Base-by-base conservation (phyloP, 2,113 vertebrate genomes). In the Lophura nycthemera region DNA sequence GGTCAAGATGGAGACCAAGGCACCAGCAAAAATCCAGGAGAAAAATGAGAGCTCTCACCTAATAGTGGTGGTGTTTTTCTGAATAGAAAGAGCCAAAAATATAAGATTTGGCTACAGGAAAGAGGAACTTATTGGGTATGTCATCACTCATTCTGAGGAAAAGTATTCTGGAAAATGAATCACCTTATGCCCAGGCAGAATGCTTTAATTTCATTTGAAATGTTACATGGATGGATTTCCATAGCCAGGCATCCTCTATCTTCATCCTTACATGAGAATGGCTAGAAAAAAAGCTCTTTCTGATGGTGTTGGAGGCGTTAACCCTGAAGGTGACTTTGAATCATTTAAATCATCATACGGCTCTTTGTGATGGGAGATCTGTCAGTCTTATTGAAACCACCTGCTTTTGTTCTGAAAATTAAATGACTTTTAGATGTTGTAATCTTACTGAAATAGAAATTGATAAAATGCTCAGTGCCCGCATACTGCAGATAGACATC, bases 71-170 rank as follows among this genome's bases (percentile, higher is more conserved):
- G 21, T 43, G 42, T 16, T 43, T 16, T 6, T 83, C 27, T 8
- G 8, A 70, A 47, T 2, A 81, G 47, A 66, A 88, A 72, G 10
- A 32, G 3, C 4, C 20, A 43, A 73, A 88, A 88, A 13, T 5
- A 10, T 5, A 56, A 20, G 1, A 30, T 63, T 45, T 54, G 11
- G 4, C 66, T 74, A 11, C 6, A 63, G 10, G n/a, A 54, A 19
- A 36, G 27, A 63, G 8, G 12, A 74, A 56, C 0, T 0, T 38
- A 38, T 1, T 3, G 8, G 13, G 20, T 45, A 45, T 19, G 8
- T 5, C 64, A 29, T 40, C 61, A 40, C 4, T 70, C 65, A 67
- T 61, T 76, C 24, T 64, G 19, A 21, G 50, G 45, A 66, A 86
- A 77, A 76, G 4, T 18, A 67, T 11, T 21, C 4, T 38, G 66